Evolutionary conservation across 2,888 invertebrate genomes (phyloP).

Genomic region (Oxyteleia sp.): DNA sequence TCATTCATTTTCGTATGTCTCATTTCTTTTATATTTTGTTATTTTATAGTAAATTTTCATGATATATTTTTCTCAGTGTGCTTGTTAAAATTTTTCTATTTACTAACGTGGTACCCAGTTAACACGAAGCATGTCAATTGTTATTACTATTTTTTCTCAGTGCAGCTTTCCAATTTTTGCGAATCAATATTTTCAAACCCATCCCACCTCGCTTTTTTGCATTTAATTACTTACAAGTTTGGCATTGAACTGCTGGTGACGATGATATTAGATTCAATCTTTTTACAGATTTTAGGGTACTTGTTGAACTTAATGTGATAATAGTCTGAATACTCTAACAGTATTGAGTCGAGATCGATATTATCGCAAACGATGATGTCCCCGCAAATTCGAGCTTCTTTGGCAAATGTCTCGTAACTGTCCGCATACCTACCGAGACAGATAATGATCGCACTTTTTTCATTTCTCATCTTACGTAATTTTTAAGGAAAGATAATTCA

Average conservation of each 20-base stretch:
- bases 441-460: slow-evolving; percentile 34
- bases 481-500: slow-evolving; percentile 24
- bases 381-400: slow-evolving; percentile 92
- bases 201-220: slow-evolving; percentile 11
- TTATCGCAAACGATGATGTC: slow-evolving; percentile 95
- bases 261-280: slow-evolving; percentile 83
- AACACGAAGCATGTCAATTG: too few relatives aligned
- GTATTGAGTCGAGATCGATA: slow-evolving; percentile 95
- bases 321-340: slow-evolving; percentile 96
- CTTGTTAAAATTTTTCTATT: too few relatives aligned
- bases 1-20: too few relatives aligned
- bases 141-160: too few relatives aligned
- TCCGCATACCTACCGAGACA: slow-evolving; percentile 88
- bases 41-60: too few relatives aligned
- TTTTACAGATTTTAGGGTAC: slow-evolving; percentile 93
- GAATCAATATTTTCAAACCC: slow-evolving; percentile 5
- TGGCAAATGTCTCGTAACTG: slow-evolving; percentile 90
- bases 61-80: too few relatives aligned
- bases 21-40: too few relatives aligned
- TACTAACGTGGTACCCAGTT: too few relatives aligned
- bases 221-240: slow-evolving; percentile 66
- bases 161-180: background rate
- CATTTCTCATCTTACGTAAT: slow-evolving; percentile 5
- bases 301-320: slow-evolving; percentile 95
- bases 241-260: slow-evolving; percentile 66